Evolutionary conservation across 2,797 vertebrate genomes (phyloP), one percentile per base, ranked within the genome.

Genomic region (Cynopterus sphinx): DNA sequence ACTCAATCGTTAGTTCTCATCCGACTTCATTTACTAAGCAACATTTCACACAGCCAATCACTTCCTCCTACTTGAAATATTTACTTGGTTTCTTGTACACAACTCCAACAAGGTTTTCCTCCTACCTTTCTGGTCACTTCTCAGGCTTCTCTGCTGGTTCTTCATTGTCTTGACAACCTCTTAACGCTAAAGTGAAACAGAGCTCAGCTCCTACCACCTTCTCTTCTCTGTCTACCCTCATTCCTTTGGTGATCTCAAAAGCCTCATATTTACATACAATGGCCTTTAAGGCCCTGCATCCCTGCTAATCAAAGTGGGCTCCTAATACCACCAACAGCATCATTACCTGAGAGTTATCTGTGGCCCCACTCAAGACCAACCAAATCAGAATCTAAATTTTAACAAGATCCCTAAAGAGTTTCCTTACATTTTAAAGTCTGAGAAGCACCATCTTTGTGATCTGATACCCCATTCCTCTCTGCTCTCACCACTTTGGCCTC

Each of bases 371-470:
- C 8, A 41, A 82, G 22, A 65, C 5, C 36, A 84, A 75, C 28
- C 57, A 84, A 74, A 55, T 75, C 28, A 43, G 11, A 75, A 84
- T 91, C 49, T 65, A 65, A 65, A 91, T 74, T 91, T 91, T 74
- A 74, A 53, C 43, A 74, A 43, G 57, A 74, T 28, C 21, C 1
- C 28, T 26, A 51, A 21, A 1, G 9, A 13, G 22, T 22, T 21
- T 41, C 4, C 33, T 53, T 28, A 5, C 46, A 65, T 74, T 21
- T 65, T 39, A 74, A 43, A n/a, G 33, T 53, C 41, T 31, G 22
- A 70, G 33, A 51, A 41, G 24, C 22, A 74, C 57, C 43, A 12
- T 24, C 24, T 67, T 74, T 75, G 49, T 55, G 39, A 75, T 74
- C 77, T 94, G 49, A 46, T 74, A 88, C 36, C 39, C 85, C 24